Percentiles rank a stretch among this genome's conserved stretches.
phyloP scores from a whole-genome alignment of 2,113 vertebrate species.

The Vulpes vulpes region DNA sequence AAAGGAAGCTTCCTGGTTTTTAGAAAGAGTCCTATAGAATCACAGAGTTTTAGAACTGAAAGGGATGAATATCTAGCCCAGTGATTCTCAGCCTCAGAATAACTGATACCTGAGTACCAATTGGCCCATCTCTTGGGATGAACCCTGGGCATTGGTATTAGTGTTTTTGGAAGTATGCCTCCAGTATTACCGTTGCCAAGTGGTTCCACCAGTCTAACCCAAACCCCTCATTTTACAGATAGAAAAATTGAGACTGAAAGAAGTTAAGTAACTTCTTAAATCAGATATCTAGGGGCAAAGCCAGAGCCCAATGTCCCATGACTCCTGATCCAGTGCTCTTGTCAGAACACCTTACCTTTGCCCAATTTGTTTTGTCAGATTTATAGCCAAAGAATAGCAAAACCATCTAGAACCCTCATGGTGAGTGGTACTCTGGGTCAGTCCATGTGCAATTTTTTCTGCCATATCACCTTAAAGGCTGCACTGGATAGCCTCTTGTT shows the following conservation, averaged over 20 bases:
- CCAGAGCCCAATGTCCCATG: background rate
- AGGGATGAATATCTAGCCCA: background rate
- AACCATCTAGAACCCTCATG: background rate
- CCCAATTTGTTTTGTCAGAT: background rate
- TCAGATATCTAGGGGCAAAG: background rate
- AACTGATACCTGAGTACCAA: background rate
- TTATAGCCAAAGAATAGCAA: background rate
- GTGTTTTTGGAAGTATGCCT: background rate
- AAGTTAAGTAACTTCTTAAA: background rate
- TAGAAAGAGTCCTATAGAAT: background rate
- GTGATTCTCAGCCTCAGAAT: slow-evolving; percentile 37
- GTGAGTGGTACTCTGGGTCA: background rate
- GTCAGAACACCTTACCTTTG: background rate
- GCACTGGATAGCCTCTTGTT: background rate
- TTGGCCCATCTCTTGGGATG: background rate
- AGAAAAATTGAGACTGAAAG: background rate
- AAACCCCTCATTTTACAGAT: background rate
- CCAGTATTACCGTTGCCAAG: background rate
- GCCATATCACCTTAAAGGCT: too few species aligned
- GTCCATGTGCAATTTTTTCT: background rate
- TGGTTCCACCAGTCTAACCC: background rate
- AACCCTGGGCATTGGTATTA: background rate
- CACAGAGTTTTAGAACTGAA: background rate
- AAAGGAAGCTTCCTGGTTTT: background rate
- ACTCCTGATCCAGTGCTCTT: background rate